Percentiles rank a stretch among this genome's conserved stretches.
Conservation (phyloP, 2,888 invertebrate species). For the Crematogaster levior region DNA sequence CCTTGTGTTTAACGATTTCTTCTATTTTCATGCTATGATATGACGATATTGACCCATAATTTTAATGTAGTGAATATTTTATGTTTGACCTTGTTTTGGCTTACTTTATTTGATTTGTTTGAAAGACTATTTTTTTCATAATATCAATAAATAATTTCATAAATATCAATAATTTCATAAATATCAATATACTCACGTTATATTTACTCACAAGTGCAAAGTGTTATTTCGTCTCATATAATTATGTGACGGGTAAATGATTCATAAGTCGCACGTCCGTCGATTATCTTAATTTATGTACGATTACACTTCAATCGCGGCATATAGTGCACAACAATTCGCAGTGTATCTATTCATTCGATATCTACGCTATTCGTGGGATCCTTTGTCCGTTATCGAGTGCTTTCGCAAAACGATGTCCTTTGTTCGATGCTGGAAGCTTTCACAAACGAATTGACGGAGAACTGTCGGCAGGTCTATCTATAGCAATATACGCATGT, state of each 20-base stretch:
- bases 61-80: not conserved
- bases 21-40: not conserved
- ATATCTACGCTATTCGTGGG: constrained; percentile 66
- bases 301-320: constrained; percentile 68
- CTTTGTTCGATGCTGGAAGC: constrained; percentile 68
- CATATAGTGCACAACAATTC: constrained; percentile 55
- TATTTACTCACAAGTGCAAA: not conserved
- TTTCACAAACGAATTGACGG: constrained; percentile 68
- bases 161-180: no score
- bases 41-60: not conserved
- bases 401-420: constrained; percentile 70
- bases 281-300: constrained; percentile 64
- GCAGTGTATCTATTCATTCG: constrained; percentile 59
- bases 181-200: no score
- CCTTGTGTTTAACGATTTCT: not conserved
- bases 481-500: constrained; percentile 41
- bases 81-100: not conserved
- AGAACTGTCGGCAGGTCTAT: constrained; percentile 60
- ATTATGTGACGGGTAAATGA: not conserved
- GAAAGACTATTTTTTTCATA: no score
- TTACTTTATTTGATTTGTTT: not conserved
- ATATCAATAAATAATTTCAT: no score
- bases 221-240: not conserved
- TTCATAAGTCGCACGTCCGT: constrained; percentile 28
- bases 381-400: constrained; percentile 72